phyloP scores from a whole-genome alignment of 2,888 invertebrate species.

The Lasioglossum zephyrum region DNA sequence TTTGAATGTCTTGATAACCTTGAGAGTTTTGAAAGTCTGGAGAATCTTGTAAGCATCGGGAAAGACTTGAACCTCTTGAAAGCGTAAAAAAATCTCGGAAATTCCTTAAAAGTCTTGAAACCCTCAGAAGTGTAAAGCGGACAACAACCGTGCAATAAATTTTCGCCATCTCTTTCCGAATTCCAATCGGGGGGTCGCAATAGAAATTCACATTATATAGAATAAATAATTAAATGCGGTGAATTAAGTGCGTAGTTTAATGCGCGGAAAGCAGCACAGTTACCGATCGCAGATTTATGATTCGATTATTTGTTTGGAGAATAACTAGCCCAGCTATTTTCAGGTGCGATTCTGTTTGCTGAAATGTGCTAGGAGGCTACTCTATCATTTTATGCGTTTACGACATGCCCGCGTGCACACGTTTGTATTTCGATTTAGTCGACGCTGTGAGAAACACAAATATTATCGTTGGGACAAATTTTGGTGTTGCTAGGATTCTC shows the following conservation, averaged over 20 bases:
- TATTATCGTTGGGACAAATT: conserved; percentile 70
- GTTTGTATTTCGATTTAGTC: conserved; percentile 50
- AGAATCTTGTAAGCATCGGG: background rate
- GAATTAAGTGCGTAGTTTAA: conserved; percentile 58
- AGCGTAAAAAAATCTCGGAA: background rate
- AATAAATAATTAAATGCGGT: conserved; percentile 60
- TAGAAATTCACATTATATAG: conserved; percentile 32
- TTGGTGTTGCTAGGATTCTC: conserved; percentile 11
- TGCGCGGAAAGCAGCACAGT: conserved; percentile 57
- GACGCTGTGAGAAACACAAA: conserved; percentile 49
- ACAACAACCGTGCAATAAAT: background rate
- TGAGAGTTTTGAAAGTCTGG: background rate
- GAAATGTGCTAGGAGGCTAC: conserved; percentile 48
- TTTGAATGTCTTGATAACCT: background rate
- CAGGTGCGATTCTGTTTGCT: conserved; percentile 63
- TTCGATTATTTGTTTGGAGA: conserved; percentile 69
- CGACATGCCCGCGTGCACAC: conserved; percentile 54
- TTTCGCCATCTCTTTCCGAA: background rate
- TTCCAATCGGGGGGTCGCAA: background rate
- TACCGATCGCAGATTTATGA: conserved; percentile 63
- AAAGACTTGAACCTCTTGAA: background rate
- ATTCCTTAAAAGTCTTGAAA: background rate
- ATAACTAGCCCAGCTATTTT: conserved; percentile 71
- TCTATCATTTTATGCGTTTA: conserved; percentile 69
- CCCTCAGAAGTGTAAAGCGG: background rate